Evolutionary conservation across 2,113 vertebrate genomes (phyloP), one percentile per base, ranked within the genome.

Genomic region (Xiphophorus hellerii): DNA sequence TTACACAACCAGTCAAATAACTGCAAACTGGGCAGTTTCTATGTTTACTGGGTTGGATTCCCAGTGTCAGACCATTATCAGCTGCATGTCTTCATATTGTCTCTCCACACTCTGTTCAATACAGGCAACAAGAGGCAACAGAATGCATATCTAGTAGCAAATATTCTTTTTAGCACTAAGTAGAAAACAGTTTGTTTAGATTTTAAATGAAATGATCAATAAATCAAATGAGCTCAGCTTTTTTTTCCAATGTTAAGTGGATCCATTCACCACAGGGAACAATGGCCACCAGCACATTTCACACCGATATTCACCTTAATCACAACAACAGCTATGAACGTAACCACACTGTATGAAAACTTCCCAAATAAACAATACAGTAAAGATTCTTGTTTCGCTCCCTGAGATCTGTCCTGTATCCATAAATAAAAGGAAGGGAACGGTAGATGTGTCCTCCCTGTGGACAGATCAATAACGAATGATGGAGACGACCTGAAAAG

Each of bases 381-480:
- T 29, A 13, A 31, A 42, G 39, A 73, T 44, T 15, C 37, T 6
- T 71, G 69, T 20, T 29, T 35, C 58, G 39, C 75, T 79, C 62
- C 51, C 67, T 8, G 71, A 84, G 73, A 74, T 82, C 76, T 69
- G 28, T 42, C 54, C 29, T 1, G 11, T 1, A 69, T 73, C 89
- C 90, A 87, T 78, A 90, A 86, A 92, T 90, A 88, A 79, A 71
- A 37, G 64, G 62, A 66, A 64, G 76, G 70, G 51, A 81, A 42
- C 12, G 62, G 67, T 64, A 29, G 68, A 76, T 80, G 74, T 65
- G 62, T 83, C 29, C 64, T 82, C 80, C 80, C 83, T 27, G 48
- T 82, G 84, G 89, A 88, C 84, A 54, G 88, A 89, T 92, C 89
- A 83, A 88, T 90, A 89, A 72, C 84, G 31, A 74, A 83, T 75